phyloP scores from a whole-genome alignment of 2,888 invertebrate genomes.

The Cacoxenus indagator region DNA sequence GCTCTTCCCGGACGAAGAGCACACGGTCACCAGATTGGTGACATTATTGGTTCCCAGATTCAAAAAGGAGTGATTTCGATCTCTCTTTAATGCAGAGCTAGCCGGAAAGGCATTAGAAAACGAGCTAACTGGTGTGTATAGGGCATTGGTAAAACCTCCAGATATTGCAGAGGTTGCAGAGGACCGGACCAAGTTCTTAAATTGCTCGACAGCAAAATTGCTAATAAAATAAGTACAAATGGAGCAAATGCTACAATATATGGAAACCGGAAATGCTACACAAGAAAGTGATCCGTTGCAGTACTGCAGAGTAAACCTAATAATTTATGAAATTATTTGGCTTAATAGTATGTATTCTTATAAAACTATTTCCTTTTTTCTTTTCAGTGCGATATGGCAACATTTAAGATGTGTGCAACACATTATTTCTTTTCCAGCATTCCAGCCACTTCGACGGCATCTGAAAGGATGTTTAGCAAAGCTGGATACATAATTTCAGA shows the following conservation, averaged over 20 bases:
- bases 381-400: not conserved
- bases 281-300: not conserved
- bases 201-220: not conserved
- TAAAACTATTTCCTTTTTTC: not conserved
- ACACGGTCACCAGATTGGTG: not conserved
- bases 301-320: not conserved
- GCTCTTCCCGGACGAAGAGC: not conserved
- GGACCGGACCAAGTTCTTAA: not conserved
- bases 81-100: not conserved
- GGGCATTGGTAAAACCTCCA: not conserved
- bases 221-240: not conserved
- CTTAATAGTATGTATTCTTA: not conserved
- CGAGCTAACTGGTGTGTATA: not conserved
- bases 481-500: not conserved
- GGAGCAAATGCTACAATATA: not conserved
- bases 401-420: not conserved
- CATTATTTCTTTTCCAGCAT: not conserved
- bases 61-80: not conserved
- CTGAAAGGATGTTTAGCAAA: not conserved
- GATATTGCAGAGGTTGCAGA: not conserved
- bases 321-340: not conserved
- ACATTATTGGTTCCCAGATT: not conserved
- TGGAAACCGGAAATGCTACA: not conserved
- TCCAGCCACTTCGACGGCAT: not conserved
- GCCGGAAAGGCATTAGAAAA: not conserved